Base-by-base conservation (phyloP, 1,140 invertebrate species). In the Brachionus calyciflorus region DNA sequence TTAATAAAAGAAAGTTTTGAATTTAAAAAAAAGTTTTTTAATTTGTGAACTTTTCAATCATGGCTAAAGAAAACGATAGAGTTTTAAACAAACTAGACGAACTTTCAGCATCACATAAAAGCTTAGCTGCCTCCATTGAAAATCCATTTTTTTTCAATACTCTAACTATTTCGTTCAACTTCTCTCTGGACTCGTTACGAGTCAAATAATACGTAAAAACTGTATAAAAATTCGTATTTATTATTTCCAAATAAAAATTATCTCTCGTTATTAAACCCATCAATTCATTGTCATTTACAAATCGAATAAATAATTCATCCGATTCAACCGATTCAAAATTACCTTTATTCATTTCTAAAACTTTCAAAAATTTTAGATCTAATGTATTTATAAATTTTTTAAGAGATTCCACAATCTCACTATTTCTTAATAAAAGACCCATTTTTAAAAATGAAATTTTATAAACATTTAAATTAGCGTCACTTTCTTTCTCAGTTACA, bases 401-500 rank as follows among this genome's bases (percentile, higher is more conserved):
- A 14, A 65, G 41, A 9, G 40, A 65, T 19, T 65, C 60, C 17
- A 65, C 21, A 65, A 44, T 41, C 24, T 6, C n/a, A 2, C 5
- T 44, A 4, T 37, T 44, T 44, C 41, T 65, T 3, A 65, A 65
- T 24, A 65, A 44, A 14, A 65, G 41, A 24, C 60, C 12, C 40
- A 65, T 46, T 65, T 65, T 65, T 41, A 65, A 65, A n/a, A 65
- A 65, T 21, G 3, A 12, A 44, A 65, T 65, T 65, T 65, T 65
- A 17, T 37, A 5, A 41, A n/a, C 10, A 24, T 44, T 28, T 12
- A 12, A 24, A 44, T 44, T 44, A 41, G n/a, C 14, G 9, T 17
- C 44, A 65, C n/a, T 37, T 14, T 44, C 24, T 44, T 63, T 17
- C n/a, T 63, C 17, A 21, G 14, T 17, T 37, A 41, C 1, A 44